Evolutionary conservation across 2,113 vertebrate genomes (phyloP).

Genomic region (Eolophus roseicapilla): DNA sequence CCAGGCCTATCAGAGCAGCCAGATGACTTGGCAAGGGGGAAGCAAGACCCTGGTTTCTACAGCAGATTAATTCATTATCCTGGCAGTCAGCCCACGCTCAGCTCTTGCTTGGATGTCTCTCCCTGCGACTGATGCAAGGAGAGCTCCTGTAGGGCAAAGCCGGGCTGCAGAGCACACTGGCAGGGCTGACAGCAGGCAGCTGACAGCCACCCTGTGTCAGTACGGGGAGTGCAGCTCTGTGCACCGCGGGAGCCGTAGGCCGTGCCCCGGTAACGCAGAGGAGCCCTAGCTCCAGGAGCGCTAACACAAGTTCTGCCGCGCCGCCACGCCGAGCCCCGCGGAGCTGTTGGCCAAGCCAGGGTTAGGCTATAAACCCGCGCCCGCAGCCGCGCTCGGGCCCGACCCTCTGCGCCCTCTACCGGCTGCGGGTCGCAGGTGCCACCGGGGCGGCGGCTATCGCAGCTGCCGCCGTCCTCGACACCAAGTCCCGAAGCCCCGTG

Average conservation of each 20-base stretch:
- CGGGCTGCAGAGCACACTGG: not conserved
- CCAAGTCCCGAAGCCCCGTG: too few relatives aligned
- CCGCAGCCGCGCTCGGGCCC: not conserved
- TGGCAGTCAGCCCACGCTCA: not conserved
- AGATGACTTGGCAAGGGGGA: not conserved
- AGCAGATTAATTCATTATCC: not conserved
- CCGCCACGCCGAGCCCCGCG: too few relatives aligned
- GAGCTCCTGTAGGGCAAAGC: not conserved
- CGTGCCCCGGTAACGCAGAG: not conserved
- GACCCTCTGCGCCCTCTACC: not conserved
- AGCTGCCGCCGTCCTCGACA: not conserved
- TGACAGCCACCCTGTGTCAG: too few relatives aligned
- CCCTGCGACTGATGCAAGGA: not conserved
- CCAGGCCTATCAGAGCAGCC: not conserved
- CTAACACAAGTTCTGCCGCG: not conserved
- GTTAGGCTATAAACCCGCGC: not conserved
- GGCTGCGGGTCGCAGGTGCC: not conserved
- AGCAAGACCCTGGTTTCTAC: not conserved
- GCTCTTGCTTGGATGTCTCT: not conserved
- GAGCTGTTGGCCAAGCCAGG: too few relatives aligned
- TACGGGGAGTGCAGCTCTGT: accelerated
- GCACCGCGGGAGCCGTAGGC: not conserved
- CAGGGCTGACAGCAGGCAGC: not conserved
- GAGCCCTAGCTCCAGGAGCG: not conserved
- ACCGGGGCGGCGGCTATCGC: not conserved